Conservation (phyloP, 1,140 invertebrate species). For the Diploscapter pachys region DNA sequence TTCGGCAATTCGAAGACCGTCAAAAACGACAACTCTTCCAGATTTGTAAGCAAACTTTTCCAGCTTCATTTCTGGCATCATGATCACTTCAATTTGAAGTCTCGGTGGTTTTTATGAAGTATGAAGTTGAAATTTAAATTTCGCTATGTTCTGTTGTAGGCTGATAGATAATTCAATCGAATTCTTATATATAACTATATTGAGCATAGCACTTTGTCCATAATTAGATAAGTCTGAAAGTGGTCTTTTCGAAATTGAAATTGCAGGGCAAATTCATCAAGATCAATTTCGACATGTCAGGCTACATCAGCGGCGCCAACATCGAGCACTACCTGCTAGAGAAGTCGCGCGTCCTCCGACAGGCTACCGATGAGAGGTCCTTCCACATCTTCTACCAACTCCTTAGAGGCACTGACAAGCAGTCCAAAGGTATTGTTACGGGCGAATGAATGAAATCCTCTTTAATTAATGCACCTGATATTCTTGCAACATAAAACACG, state of each 20-base stretch:
- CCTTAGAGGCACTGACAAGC: constrained; percentile 68
- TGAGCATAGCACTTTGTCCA: neutral
- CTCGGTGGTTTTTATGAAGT: too few species aligned
- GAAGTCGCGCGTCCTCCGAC: constrained; percentile 94
- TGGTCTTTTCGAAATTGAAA: constrained; percentile 18
- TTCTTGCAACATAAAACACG: too few species aligned
- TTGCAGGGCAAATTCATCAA: constrained; percentile 97
- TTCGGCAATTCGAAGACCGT: constrained; percentile 99
- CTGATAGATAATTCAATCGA: neutral
- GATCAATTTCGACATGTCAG: constrained; percentile 98
- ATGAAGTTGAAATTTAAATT: too few species aligned
- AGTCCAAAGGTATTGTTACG: constrained; percentile 46
- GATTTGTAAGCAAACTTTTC: constrained; percentile 82
- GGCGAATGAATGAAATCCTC: neutral
- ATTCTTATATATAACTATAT: too few species aligned
- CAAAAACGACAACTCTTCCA: constrained; percentile 98
- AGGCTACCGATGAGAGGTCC: constrained; percentile 90
- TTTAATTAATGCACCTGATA: too few species aligned
- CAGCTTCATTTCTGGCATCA: neutral
- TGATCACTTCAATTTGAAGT: too few species aligned
- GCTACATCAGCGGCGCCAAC: constrained; percentile 97
- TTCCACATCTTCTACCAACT: constrained; percentile 99
- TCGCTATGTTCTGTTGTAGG: neutral
- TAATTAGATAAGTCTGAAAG: neutral
- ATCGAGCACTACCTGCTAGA: constrained; percentile 87